Base-by-base conservation (phyloP, 2,113 vertebrate species). In the Podilymbus podiceps region DNA sequence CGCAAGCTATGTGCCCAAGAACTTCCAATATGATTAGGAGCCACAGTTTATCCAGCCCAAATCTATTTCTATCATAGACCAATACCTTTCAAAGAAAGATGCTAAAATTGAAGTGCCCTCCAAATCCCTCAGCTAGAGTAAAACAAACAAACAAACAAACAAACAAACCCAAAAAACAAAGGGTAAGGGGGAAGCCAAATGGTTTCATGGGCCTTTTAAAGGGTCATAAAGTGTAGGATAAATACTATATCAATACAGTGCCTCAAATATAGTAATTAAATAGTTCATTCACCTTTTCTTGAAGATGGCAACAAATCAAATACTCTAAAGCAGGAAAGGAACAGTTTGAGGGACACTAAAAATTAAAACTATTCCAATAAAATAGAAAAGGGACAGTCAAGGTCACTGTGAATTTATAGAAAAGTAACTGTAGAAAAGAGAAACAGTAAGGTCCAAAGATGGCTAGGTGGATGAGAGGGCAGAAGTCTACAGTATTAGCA, bases 171-270 rank as follows among this genome's bases (percentile, higher is more conserved):
- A n/a, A 38, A 38, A 38, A 38, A 38, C 38, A 38, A 5, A n/a
- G 1, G 1, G 3, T 6, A n/a, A 2, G 7, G 8, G 16, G 59
- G 22, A 66, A 81, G 15, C 8, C 4, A 4, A 63, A 55, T 30
- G 5, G 4, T 89, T 78, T 50, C 47, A 50, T 64, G 30, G 7
- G 3, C 15, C 8, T 72, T 64, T 58, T 47, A 60, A 86, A 47
- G 8, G 33, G 33, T 67, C 56, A 93, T 38, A 74, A 78, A 68
- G 23, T 44, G 18, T 15, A 72, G 9, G 5, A 68, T 52, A 88
- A 88, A 85, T 40, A 33, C 9, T 55, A 8, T 63, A 46, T 40
- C 42, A 85, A 78, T 62, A 16, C 12, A 74, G 7, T 12, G 18
- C 19, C 33, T 82, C 60, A 64, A 25, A 47, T 64, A 74, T 8